Evolutionary conservation across 2,797 vertebrate species (phyloP), one percentile per base, ranked within the genome.

Genomic region (Tenualosa thibaudeaui): DNA sequence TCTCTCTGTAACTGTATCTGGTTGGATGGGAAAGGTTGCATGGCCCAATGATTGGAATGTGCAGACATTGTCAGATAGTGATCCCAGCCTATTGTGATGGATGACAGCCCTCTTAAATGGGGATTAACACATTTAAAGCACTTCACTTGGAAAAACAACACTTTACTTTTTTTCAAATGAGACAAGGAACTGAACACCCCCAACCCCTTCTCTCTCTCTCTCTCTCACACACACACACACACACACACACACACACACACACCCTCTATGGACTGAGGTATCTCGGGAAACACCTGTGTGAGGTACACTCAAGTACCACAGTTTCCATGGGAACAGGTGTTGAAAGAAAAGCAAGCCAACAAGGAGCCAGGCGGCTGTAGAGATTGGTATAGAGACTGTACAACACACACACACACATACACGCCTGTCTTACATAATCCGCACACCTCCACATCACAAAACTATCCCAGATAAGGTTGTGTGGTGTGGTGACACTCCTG

Each of bases 321-420:
- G 83, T 88, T 86, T 83, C 86, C 85, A 88, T 62, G 60, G 86
- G 82, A 88, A 88, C 89, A 51, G 82, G 83, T 87, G 89, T 83
- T 53, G 85, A 90, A 85, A 87, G 92, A 92, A 91, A 93, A 83
- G 13, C 83, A 83, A 90, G 82, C 90, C 88, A 8, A 81, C 15
- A 6, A 81, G 26, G n/a, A 58, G 81, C 31, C 78, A 40, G 53
- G 0, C 46, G n/a, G 51, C 68, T 68, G 81, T 81, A 81, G 78
- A 83, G 81, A 82, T 81, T 51, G 56, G 81, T 51, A 12, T 46
- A 51, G 50, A 51, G 10, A 53, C 51, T 62, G 46, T 43, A 46
- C 46, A 31, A 58, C 26, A 40, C 56, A 31, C 26, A 56, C 65
- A 84, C 60, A 86, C 82, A 83, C 43, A 71, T 50, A 65, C 88